Conservation (phyloP, 2,113 vertebrate species). For the Jacana jacana region DNA sequence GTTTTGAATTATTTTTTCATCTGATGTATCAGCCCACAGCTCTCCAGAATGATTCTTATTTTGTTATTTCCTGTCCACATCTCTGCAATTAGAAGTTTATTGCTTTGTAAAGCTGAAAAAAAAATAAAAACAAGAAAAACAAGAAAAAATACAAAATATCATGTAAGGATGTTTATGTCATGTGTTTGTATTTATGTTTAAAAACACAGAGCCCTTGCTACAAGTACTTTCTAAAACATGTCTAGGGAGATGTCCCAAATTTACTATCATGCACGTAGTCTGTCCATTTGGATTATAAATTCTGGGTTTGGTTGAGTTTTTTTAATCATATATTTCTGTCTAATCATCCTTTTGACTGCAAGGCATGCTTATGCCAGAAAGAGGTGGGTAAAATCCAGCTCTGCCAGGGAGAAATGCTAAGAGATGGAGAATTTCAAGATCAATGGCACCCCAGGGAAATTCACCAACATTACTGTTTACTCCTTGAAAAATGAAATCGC, state of each 20-base stretch:
- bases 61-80: constrained; percentile 40
- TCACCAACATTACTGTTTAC: neutral
- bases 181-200: neutral
- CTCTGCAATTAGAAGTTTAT: neutral
- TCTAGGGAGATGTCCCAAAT: neutral
- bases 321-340: neutral
- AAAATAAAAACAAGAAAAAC: neutral
- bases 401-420: neutral
- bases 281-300: neutral
- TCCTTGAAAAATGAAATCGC: neutral
- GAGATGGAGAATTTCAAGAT: neutral
- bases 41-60: constrained; percentile 45
- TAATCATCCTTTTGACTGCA: neutral
- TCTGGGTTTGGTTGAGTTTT: too few relatives aligned
- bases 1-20: constrained; percentile 58
- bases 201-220: neutral
- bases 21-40: neutral
- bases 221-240: neutral
- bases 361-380: neutral
- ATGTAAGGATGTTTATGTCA: neutral
- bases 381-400: neutral
- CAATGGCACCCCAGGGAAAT: neutral
- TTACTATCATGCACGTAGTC: neutral
- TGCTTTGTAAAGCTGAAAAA: neutral
- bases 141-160: neutral